phyloP scores from a whole-genome alignment of 1,140 invertebrate genomes.

The Zaprionus kolodkinae region DNA sequence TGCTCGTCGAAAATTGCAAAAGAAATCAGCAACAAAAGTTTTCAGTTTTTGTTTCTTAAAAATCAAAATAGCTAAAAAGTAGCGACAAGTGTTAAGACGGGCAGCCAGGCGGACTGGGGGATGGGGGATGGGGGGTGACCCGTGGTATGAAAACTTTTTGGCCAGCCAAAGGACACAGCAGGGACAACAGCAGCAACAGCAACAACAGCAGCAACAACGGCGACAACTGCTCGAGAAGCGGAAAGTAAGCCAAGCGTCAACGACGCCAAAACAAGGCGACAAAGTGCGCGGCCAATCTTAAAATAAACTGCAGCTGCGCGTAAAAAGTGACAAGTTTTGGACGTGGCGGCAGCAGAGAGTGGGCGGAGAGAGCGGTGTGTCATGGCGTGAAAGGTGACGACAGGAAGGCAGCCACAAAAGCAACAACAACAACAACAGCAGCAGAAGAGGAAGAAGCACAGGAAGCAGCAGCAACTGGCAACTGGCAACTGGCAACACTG shows the following conservation, averaged over 20 bases:
- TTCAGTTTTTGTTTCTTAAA: constrained; percentile 76
- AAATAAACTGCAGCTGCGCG: constrained; percentile 82
- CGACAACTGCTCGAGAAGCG: constrained; percentile 24
- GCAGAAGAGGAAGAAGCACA: not conserved
- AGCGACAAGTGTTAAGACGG: constrained; percentile 71
- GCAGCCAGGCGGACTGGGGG: not conserved
- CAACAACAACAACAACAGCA: not conserved
- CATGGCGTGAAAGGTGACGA: constrained; percentile 15
- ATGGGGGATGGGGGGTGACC: constrained; percentile 23
- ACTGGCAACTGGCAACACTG: constrained; percentile 50
- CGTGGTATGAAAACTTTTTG: constrained; percentile 63
- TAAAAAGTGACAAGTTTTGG: constrained; percentile 79
- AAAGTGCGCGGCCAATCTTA: constrained; percentile 76
- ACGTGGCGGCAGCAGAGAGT: not conserved
- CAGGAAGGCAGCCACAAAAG: constrained; percentile 9
- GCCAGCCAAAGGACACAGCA: constrained; percentile 56
- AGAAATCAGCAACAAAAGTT: constrained; percentile 82
- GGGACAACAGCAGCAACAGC: constrained; percentile 43
- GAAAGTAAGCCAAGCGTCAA: constrained; percentile 53
- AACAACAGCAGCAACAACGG: constrained; percentile 25
- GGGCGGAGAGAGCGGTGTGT: not conserved
- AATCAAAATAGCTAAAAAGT: constrained; percentile 82
- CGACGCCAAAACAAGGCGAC: constrained; percentile 46
- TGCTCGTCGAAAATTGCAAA: constrained; percentile 67
- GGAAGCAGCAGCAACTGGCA: constrained; percentile 21